A percentile compares a stretch with the other conserved stretches of the same genome.
These are phyloP conservation scores for Monopterus albus DNA, from an alignment of 2,113 vertebrate species.

Conservation along the genomic window DNA sequence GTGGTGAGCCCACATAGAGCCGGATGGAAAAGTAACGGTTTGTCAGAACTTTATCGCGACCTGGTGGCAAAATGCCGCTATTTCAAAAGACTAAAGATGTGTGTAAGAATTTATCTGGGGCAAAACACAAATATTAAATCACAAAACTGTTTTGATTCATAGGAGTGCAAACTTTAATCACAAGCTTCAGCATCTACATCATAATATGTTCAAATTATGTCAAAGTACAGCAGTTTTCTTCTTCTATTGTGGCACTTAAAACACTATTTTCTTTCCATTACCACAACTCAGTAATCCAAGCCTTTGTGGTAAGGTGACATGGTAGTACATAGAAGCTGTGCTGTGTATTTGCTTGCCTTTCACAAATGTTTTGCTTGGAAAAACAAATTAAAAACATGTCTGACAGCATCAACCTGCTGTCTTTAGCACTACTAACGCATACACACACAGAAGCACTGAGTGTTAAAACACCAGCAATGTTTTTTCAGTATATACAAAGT, in stretches of 20 bases:
- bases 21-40: not conserved
- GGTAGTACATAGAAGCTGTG: not conserved
- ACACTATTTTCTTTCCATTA: not conserved
- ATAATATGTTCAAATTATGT: constrained; percentile 56
- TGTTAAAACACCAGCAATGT: constrained; percentile 30
- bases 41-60: constrained; percentile 30
- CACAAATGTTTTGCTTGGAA: constrained; percentile 32
- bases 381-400: constrained; percentile 42
- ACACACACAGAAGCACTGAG: constrained; percentile 62
- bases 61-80: constrained; percentile 34
- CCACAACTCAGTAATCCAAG: constrained; percentile 14
- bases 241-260: constrained; percentile 11
- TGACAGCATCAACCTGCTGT: constrained; percentile 27
- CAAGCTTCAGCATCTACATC: constrained; percentile 62
- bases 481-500: constrained; percentile 48
- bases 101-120: not conserved
- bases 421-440: constrained; percentile 47
- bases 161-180: constrained; percentile 82
- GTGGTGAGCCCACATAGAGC: constrained; percentile 27
- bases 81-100: too few relatives aligned
- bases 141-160: constrained; percentile 28
- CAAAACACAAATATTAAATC: too few relatives aligned
- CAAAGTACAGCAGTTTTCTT: constrained; percentile 50
- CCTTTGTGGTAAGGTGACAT: constrained; percentile 24
- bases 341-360: constrained; percentile 21